Evolutionary conservation across 2,888 invertebrate genomes (phyloP).

Genomic region (Mimachlamys varia): DNA sequence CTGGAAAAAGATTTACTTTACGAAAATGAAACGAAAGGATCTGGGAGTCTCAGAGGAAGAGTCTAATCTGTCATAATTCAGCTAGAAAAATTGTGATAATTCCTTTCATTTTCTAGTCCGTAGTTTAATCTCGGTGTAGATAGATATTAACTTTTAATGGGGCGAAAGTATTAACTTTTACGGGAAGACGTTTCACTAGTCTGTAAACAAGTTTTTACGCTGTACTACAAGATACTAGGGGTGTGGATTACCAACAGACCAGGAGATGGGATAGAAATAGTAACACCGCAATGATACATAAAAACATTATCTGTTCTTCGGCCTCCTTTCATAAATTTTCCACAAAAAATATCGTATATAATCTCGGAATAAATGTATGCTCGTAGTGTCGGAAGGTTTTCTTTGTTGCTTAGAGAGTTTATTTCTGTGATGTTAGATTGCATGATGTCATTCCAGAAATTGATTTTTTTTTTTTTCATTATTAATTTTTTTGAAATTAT

Average conservation of each 20-base stretch:
- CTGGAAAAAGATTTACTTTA: not conserved
- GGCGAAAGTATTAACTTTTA: not conserved
- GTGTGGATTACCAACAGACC: not conserved
- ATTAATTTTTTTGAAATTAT: not conserved
- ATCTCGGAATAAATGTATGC: not conserved
- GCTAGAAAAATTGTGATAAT: constrained; percentile 3
- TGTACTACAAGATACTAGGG: not conserved
- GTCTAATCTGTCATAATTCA: not conserved
- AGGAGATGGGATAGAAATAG: not conserved
- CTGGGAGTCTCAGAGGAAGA: not conserved
- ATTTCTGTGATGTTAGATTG: not conserved
- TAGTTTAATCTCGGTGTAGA: not conserved
- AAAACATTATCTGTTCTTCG: not conserved
- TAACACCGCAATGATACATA: not conserved
- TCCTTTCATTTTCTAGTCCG: constrained; percentile 31
- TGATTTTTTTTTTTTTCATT: not conserved
- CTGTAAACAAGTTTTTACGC: not conserved
- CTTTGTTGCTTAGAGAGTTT: not conserved
- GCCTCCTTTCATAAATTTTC: not conserved
- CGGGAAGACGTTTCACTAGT: not conserved
- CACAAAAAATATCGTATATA: not conserved
- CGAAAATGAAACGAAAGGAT: not conserved
- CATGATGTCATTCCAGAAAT: not conserved
- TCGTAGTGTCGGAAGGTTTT: not conserved
- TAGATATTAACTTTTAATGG: constrained; percentile 28